Evolutionary conservation across 1,140 invertebrate genomes (phyloP), one percentile per base, ranked within the genome.

Genomic region (Eciton burchellii): DNA sequence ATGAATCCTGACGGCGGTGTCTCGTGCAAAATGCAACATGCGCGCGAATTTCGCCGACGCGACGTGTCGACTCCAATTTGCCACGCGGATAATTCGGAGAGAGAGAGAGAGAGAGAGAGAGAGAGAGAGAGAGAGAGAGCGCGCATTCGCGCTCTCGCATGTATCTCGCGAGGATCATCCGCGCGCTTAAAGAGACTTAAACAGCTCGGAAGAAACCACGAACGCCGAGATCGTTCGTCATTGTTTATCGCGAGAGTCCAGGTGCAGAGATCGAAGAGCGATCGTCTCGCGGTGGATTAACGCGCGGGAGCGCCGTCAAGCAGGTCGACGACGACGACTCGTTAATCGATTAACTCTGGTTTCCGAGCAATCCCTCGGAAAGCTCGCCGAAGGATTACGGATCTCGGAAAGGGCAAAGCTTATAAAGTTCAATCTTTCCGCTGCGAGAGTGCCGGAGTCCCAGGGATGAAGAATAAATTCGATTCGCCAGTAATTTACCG

Each of bases 1-100:
- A 68, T 68, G 62, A 77, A 56, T 68, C 63, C 62, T 68, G 52
- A 68, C 74, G n/a, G 47, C 56, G n/a, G 47, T 47, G 35, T 52
- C 60, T 76, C 35, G 41, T 81, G 41, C 43, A 35, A 81, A 59
- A 72, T 81, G 77, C 77, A 81, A 73, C 66, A 81, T 62, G 41
- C 68, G 68, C 41, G 41, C 24, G 65, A 81, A 71, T 81, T 72
- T 52, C 56, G 68, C 43, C 56, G 41, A 81, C n/a, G 43, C 52
- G 52, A 81, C 66, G 21, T 70, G 43, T 41, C 77, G 77, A 43
- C 54, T 29, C 16, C 43, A 54, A 62, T 41, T 16, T 24, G n/a
- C 21, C n/a, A 68, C 49, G 62, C 26, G 68, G 56, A 77, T 77
- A 43, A 77, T 68, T 77, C 35, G 54, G 35, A n/a, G n/a, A n/a